Base-by-base conservation (phyloP, 2,888 invertebrate species). In the Notodonta ziczac region DNA sequence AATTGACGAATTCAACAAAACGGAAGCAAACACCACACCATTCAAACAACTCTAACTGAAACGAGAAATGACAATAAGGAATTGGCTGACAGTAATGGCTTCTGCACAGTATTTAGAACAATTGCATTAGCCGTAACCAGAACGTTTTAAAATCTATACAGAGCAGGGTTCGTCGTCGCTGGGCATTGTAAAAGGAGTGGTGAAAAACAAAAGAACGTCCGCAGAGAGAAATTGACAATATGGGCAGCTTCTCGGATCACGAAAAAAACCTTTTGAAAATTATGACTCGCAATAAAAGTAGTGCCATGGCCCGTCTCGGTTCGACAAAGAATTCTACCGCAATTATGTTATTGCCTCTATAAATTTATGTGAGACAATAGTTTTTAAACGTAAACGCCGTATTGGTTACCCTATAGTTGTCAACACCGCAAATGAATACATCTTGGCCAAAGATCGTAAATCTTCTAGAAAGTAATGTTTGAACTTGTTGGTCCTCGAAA, bases 341-440 rank as follows among this genome's bases (percentile, higher is more conserved):
- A 90, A 88, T 90, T 88, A 87, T 74, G 73, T 83, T 86, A 88
- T 84, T 82, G 82, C 85, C 78, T 75, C 83, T 85, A 88, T 89
- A 90, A 90, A 88, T 84, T 44, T 77, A 66, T 72, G 66, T 66
- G 74, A 88, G 76, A 88, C 86, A 87, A 88, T 82, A 77, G 82
- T 80, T 85, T 83, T 83, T 66, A 77, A 78, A 53, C 56, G 73
- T 70, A 74, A 77, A 76, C 67, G 60, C 59, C 74, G 76, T 75
- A 35, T 81, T 78, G 76, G 80, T 80, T 69, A 69, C 69, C 85
- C 83, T 83, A 86, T 78, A 81, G 84, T 76, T 88, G 89, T 89
- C 90, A 87, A 83, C 87, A 83, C 89, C 86, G 78, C 87, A 88
- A 85, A 83, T 85, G 81, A 84, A 83, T 68, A 72, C 69, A 74